Conservation (phyloP, 1,140 invertebrate genomes). For the Eubasilissa regina region DNA sequence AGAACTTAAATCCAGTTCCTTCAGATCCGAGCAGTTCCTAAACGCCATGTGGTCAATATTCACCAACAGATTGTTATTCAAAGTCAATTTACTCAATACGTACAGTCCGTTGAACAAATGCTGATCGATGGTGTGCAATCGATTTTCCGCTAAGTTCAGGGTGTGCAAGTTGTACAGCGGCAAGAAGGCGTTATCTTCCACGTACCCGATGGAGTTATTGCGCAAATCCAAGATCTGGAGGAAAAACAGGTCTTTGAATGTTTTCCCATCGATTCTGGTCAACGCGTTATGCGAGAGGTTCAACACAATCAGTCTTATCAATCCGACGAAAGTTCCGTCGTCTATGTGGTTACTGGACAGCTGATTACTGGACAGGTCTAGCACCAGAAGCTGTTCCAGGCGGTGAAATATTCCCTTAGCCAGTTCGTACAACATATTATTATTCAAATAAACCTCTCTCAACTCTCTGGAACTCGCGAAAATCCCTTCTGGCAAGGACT, state of each 20-base stretch:
- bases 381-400: constrained; percentile 85
- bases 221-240: constrained; percentile 90
- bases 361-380: constrained; percentile 91
- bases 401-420: constrained; percentile 87
- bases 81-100: constrained; percentile 85
- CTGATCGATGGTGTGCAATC: constrained; percentile 84
- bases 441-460: constrained; percentile 86
- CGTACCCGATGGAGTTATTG: constrained; percentile 89
- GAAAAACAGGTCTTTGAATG: constrained; percentile 90
- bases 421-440: constrained; percentile 85
- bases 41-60: constrained; percentile 88
- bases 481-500: constrained; percentile 82
- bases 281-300: constrained; percentile 89
- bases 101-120: constrained; percentile 89
- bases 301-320: constrained; percentile 87
- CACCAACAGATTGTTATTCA: constrained; percentile 89
- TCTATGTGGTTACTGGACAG: constrained; percentile 87
- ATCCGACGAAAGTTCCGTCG: constrained; percentile 85
- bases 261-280: constrained; percentile 85
- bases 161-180: constrained; percentile 90
- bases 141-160: constrained; percentile 88
- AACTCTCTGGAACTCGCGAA: constrained; percentile 85
- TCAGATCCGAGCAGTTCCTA: constrained; percentile 91
- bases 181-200: constrained; percentile 89
- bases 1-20: constrained; percentile 90